These are phyloP conservation scores for Drosophila triauraria DNA, from an alignment of 1,140 invertebrate species.

Conservation along the genomic window DNA sequence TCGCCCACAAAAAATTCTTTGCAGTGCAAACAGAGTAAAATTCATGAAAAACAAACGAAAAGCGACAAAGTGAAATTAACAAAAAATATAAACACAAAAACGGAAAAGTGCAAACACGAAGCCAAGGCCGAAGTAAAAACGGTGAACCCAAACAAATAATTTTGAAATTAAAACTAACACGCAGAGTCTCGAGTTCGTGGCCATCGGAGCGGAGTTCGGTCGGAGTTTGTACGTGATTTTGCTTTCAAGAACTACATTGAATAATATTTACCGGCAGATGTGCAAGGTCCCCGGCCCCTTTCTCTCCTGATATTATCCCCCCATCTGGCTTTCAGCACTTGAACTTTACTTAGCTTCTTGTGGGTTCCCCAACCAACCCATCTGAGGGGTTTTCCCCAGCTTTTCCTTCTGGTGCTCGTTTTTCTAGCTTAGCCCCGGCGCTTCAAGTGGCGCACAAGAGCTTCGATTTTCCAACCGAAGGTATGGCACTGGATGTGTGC, in stretches of 20 bases:
- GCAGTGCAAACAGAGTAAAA: constrained; percentile 51
- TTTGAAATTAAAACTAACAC: constrained; percentile 66
- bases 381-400: constrained; percentile 5
- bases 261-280: constrained; percentile 63
- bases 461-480: constrained; percentile 67
- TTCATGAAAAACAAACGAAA: constrained; percentile 54
- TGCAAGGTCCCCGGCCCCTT: not conserved
- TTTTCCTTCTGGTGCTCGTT: constrained; percentile 41
- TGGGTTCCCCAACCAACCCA: constrained; percentile 6
- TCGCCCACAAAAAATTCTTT: constrained; percentile 26
- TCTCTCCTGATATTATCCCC: not conserved
- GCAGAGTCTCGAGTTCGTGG: not conserved
- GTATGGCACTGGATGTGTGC: constrained; percentile 26
- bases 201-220: constrained; percentile 13
- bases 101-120: constrained; percentile 40
- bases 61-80: constrained; percentile 43
- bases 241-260: constrained; percentile 71
- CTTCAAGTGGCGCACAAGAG: constrained; percentile 64
- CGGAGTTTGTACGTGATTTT: constrained; percentile 65
- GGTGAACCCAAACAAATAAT: constrained; percentile 66
- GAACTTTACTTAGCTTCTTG: constrained; percentile 56
- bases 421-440: constrained; percentile 59
- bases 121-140: constrained; percentile 22
- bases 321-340: constrained; percentile 40
- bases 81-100: constrained; percentile 40